phyloP scores from a whole-genome alignment of 2,797 vertebrate species.

The Morus bassanus region DNA sequence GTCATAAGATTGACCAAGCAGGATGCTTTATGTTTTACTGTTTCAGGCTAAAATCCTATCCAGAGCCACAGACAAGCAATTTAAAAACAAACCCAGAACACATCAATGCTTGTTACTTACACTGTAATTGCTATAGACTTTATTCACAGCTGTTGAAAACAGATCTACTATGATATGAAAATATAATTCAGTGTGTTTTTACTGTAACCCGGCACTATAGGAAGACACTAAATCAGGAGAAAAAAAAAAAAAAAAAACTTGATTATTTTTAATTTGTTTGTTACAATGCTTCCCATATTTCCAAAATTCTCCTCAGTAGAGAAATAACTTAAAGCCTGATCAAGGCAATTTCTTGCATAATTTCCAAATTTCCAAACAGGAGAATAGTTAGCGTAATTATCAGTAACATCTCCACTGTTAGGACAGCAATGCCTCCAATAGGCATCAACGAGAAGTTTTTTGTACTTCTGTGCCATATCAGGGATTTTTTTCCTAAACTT shows the following conservation, averaged over 20 bases:
- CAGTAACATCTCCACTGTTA: neutral
- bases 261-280: neutral
- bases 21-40: neutral
- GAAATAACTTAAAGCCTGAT: neutral
- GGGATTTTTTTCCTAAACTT: neutral
- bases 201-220: neutral
- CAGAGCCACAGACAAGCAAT: neutral
- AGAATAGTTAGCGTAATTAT: neutral
- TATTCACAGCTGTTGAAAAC: neutral
- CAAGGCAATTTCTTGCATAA: neutral
- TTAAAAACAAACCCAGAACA: neutral
- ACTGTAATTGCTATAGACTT: neutral
- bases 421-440: neutral
- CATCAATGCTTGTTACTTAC: neutral
- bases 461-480: neutral
- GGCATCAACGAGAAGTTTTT: rapidly evolving
- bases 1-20: neutral
- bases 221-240: neutral
- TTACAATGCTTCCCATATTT: neutral
- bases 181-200: neutral
- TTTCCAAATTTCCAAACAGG: neutral
- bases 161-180: neutral
- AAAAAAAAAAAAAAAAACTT: neutral
- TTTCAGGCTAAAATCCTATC: neutral
- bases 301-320: neutral